A percentile compares a stretch with the other conserved stretches of the same genome.
Conservation (phyloP, 1,140 invertebrate genomes). For the Hyles vespertilio region DNA sequence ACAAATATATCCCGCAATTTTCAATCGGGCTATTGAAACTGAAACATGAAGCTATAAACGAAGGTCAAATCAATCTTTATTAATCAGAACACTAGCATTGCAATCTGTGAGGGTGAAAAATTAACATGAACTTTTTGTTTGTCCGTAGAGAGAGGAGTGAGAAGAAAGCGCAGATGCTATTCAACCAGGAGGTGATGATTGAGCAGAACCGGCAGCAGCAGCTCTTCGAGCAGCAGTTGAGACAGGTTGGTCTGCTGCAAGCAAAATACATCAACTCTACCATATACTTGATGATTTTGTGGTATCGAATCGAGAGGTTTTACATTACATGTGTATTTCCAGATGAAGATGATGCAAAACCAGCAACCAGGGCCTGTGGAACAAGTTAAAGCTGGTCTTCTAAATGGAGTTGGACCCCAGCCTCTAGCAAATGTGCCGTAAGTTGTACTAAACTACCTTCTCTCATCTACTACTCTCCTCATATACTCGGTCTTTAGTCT, state of each 20-base stretch:
- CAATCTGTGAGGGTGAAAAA: too few relatives aligned
- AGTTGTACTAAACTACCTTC: slow-evolving; percentile 17
- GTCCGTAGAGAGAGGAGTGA: slow-evolving; percentile 73
- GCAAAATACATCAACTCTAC: too few relatives aligned
- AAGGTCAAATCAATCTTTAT: too few relatives aligned
- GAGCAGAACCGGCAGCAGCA: slow-evolving; percentile 76
- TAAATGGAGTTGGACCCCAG: slow-evolving; percentile 64
- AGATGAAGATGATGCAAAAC: slow-evolving; percentile 79
- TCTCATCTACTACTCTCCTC: too few relatives aligned
- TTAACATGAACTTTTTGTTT: not conserved
- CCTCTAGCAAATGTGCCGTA: slow-evolving; percentile 55
- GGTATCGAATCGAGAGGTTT: too few relatives aligned
- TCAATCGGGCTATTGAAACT: too few relatives aligned
- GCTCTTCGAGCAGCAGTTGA: slow-evolving; percentile 73
- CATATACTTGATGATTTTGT: too few relatives aligned
- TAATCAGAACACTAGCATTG: too few relatives aligned
- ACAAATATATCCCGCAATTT: too few relatives aligned
- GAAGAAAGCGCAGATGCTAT: slow-evolving; percentile 77
- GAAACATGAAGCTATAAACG: too few relatives aligned
- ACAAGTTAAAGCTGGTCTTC: slow-evolving; percentile 71
- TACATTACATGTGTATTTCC: slow-evolving; percentile 37
- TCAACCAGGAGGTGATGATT: slow-evolving; percentile 78
- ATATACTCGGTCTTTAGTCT: too few relatives aligned
- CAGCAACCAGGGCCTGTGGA: slow-evolving; percentile 76
- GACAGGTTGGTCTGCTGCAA: slow-evolving; percentile 50